Base-by-base conservation (phyloP, 2,888 invertebrate species). In the Eulithis prunata region DNA sequence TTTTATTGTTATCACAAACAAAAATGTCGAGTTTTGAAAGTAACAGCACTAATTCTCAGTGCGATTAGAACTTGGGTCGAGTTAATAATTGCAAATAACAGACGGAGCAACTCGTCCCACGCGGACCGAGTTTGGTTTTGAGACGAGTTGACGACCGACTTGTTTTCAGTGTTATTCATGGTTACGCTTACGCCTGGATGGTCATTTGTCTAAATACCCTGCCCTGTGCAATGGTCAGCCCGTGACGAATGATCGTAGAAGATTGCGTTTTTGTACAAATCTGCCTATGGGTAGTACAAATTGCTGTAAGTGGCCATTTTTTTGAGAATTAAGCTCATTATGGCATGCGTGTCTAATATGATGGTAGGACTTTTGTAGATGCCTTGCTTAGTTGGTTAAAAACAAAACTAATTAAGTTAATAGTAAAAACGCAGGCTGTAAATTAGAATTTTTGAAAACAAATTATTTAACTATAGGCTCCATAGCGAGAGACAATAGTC, bases 261-360 rank as follows among this genome's bases (percentile, higher is more conserved):
- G 75, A 84, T 84, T 80, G 75, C 73, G 82, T 87, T 87, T 88
- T 86, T 88, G 79, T 78, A 71, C 71, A 66, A 67, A 78, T 78
- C 67, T 76, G 69, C 75, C 69, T 69, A 52, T 56, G 49, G 58
- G 70, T 64, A 62, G 65, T 59, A 62, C 61, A 69, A 61, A 73
- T 73, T 73, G 57, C 68, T 57, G 63, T 69, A 71, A 71, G 75
- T 72, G 72, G 65, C 65, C 56, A 57, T 71, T 80, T 76, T 76
- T 78, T 72, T 43, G 56, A 32, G 63, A 71, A 73, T 75, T 66
- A 71, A 56, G 41, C 59, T 80, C 73, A 78, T 78, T 79, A 78
- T 28, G 45, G 43, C 57, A 51, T 66, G 66, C 73, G 71, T 78
- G 66, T 62, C 60, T 60, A 60, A 69, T 65, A 43, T 57, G 60